Evolutionary conservation across 2,113 vertebrate genomes (phyloP).

Genomic region (Misgurnus anguillicaudatus): DNA sequence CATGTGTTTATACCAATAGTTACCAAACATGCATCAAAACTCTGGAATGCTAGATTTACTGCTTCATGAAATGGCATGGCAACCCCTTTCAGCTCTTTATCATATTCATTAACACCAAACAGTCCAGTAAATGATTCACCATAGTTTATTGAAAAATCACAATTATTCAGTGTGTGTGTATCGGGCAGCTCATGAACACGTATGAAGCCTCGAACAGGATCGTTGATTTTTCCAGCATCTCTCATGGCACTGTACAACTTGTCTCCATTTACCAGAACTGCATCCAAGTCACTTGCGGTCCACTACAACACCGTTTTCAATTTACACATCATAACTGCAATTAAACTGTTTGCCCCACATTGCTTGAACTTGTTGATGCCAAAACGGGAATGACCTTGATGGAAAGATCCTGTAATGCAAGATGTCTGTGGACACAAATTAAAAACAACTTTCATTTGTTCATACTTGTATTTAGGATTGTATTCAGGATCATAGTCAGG

Average conservation of each 20-base stretch:
- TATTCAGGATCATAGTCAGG: no score
- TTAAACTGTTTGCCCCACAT: not conserved
- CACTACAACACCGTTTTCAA: not conserved
- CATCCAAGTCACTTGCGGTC: not conserved
- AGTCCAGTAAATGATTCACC: not conserved
- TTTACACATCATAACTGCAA: not conserved
- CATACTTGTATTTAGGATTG: no score
- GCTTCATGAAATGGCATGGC: not conserved
- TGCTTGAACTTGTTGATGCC: not conserved
- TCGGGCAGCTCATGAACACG: no score
- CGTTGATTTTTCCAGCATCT: no score
- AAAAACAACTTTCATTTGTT: no score
- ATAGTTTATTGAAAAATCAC: not conserved
- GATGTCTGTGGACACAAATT: no score
- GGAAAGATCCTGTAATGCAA: no score
- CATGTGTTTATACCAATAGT: not conserved
- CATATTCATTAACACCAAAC: slow-evolving; percentile 2
- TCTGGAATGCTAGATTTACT: not conserved
- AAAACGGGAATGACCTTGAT: not conserved
- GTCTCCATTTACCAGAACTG: no score
- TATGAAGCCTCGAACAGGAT: no score
- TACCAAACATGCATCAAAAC: slow-evolving; percentile 1
- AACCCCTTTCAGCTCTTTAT: not conserved
- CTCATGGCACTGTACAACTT: no score
- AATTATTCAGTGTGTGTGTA: no score